A percentile compares a stretch with the other conserved stretches of the same genome.
Evolutionary conservation across 2,113 vertebrate genomes (phyloP).

Genomic region (Thymallus thymallus): DNA sequence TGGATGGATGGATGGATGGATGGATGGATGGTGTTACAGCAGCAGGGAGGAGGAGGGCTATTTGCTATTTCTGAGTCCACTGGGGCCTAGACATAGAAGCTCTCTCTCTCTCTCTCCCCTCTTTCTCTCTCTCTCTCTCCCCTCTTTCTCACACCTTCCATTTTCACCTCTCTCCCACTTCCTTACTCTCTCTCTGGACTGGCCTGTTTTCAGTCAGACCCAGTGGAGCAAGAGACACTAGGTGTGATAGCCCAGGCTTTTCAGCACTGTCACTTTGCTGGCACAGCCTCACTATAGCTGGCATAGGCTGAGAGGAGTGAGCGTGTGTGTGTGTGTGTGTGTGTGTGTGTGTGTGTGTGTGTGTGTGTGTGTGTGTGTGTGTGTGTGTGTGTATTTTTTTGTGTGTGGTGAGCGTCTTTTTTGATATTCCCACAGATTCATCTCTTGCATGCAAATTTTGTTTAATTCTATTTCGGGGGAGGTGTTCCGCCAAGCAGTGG

Average conservation of each 20-base stretch:
- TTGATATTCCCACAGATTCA: neutral
- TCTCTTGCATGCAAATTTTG: neutral
- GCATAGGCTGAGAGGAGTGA: neutral
- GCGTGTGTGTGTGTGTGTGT: neutral
- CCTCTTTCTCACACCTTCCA: neutral
- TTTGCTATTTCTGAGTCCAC: neutral
- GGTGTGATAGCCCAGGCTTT: conserved; percentile 19
- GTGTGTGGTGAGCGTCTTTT: neutral
- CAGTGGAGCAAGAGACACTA: conserved; percentile 11
- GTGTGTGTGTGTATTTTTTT: neutral
- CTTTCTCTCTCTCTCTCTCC: neutral
- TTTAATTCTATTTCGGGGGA: neutral
- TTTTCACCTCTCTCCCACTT: neutral
- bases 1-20: neutral
- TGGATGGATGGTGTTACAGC: neutral
- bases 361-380: neutral
- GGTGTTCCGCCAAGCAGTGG: neutral
- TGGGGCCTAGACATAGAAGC: neutral
- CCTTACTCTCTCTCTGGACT: neutral
- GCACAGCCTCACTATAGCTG: neutral
- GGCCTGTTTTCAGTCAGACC: neutral
- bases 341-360: neutral
- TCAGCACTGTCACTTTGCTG: conserved; percentile 5
- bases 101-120: neutral
- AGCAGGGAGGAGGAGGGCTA: neutral